Base-by-base conservation (phyloP, 2,113 vertebrate species). In the Anhinga anhinga region DNA sequence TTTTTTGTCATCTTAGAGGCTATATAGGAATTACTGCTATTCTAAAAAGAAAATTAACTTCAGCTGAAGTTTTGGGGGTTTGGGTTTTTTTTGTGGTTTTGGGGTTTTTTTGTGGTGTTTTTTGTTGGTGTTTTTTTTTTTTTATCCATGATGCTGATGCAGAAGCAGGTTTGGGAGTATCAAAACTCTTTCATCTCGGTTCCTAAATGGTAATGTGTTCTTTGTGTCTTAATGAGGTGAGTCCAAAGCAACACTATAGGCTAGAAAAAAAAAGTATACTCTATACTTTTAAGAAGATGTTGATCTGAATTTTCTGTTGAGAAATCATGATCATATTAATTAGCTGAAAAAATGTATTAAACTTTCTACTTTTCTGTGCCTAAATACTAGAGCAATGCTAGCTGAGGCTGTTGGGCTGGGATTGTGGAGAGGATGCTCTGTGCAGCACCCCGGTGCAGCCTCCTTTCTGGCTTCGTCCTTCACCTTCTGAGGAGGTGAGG, bases 391-490 rank as follows among this genome's bases (percentile, higher is more conserved):
- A 82, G 25, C 16, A 49, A 19, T 50, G 11, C 8, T 38, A 22
- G 32, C 36, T 67, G 4, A 8, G 82, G 30, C 13, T 0, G 0
- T 18, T 23, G 30, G 19, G 19, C 45, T 88, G 55, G 19, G n/a
- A 6, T 1, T 42, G 20, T 52, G 29, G 11, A 20, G 34, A 62
- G 22, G 26, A 32, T 72, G 42, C 34, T 83, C 21, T 71, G 15
- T 8, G 15, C 0, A 2, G 7, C 27, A 13, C 4, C 10, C 6
- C 0, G 0, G 32, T 23, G 5, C 45, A 32, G 13, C 26, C n/a
- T 71, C 18, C 34, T 61, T 40, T 62, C 58, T 86, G 53, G 6
- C 34, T 61, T 85, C 3, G 1, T 45, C 63, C 11, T 76, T 56
- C 26, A 12, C 32, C 26, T 47, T 49, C 13, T 22, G 56, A 38